Percentiles rank a stretch among this genome's conserved stretches.
These are phyloP conservation scores for Hedychridium roseum DNA, from an alignment of 2,888 invertebrate genomes.

Conservation along the genomic window DNA sequence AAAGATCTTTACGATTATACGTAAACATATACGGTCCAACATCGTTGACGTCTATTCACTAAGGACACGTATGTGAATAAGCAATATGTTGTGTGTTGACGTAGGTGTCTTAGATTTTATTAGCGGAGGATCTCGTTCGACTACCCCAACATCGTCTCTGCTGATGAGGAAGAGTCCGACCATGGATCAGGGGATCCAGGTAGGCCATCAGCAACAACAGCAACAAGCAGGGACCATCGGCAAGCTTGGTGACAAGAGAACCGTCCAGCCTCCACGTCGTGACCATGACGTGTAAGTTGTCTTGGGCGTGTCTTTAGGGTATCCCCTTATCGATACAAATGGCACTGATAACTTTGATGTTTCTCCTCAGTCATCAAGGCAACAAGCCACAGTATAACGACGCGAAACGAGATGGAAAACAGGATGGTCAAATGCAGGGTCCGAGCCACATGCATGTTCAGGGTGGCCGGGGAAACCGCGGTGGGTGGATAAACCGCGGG, in stretches of 20 bases:
- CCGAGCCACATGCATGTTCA: constrained; percentile 52
- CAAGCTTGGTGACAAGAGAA: constrained; percentile 55
- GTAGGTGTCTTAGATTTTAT: constrained; percentile 74
- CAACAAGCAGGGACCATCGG: constrained; percentile 51
- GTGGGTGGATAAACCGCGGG: constrained; percentile 59
- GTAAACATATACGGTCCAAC: too few species aligned
- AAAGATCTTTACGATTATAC: neutral
- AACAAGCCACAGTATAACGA: constrained; percentile 57
- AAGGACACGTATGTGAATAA: neutral
- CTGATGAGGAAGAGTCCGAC: constrained; percentile 83
- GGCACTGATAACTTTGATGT: too few species aligned
- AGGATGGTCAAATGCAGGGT: constrained; percentile 40
- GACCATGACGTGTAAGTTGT: constrained; percentile 56
- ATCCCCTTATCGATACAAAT: too few species aligned
- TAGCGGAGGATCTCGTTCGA: constrained; percentile 79
- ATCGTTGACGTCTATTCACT: neutral
- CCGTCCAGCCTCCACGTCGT: constrained; percentile 51
- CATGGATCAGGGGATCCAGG: constrained; percentile 85
- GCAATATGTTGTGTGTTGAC: too few species aligned
- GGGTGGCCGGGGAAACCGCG: constrained; percentile 59
- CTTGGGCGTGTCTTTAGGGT: too few species aligned
- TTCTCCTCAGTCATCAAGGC: constrained; percentile 44
- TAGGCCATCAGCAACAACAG: constrained; percentile 62
- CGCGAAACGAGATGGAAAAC: constrained; percentile 48
- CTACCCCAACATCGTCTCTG: constrained; percentile 78